These are phyloP conservation scores for Chiridota heheva DNA, from an alignment of 35 echinoderm and acorn worm genomes.

Conservation along the genomic window DNA sequence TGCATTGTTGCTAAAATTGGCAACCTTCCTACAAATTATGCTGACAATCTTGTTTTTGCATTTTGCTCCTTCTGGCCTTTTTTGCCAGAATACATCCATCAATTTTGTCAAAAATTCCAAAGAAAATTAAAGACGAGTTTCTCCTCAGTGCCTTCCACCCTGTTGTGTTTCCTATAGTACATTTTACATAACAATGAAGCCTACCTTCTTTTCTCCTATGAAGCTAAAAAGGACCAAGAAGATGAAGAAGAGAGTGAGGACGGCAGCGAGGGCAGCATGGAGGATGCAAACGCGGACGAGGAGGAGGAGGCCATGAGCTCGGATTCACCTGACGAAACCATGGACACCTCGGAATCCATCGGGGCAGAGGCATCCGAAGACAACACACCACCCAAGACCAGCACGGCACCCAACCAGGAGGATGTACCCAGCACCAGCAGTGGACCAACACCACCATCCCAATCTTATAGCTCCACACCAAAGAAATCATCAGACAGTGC, in stretches of 20 bases:
- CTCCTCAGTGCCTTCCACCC: not conserved
- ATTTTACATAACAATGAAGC: no score
- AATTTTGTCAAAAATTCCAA: not conserved
- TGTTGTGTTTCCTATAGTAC: no score
- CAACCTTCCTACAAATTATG: no score
- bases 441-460: conserved; percentile 31
- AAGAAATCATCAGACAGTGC: not conserved
- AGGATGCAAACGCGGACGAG: conserved; percentile 43
- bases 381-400: conserved; percentile 6
- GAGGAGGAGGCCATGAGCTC: conserved; percentile 7
- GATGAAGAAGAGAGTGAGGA: conserved; percentile 1
- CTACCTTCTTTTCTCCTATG: no score
- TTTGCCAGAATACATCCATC: not conserved
- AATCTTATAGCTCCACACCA: conserved; percentile 18
- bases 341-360: conserved; percentile 38
- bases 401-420: conserved; percentile 2
- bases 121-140: not conserved
- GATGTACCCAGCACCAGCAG: conserved; percentile 28
- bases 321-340: not conserved
- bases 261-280: not conserved
- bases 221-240: conserved; percentile 10
- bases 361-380: conserved; percentile 10
- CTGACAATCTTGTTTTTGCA: no score
- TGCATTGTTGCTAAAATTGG: no score
- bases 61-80: no score